Conservation (phyloP, 2,888 invertebrate species). For the Tigriopus californicus region DNA sequence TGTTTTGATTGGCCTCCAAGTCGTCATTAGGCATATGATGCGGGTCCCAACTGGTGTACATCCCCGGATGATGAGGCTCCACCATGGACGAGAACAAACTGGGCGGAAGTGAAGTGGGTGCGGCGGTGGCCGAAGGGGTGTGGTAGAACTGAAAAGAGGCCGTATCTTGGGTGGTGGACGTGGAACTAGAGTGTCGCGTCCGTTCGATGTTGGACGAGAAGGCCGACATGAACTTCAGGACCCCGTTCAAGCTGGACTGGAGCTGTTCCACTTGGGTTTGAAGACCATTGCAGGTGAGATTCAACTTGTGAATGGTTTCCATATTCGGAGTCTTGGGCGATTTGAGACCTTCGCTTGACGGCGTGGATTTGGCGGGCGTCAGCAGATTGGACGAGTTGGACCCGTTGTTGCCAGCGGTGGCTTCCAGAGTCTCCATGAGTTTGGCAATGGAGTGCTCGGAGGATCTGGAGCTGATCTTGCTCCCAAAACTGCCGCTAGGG, state of each 20-base stretch:
- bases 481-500: neutral
- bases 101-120: neutral
- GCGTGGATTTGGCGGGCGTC: neutral
- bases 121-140: neutral
- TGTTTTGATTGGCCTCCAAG: neutral
- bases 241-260: neutral
- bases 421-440: neutral
- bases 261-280: conserved; percentile 2
- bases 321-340: neutral
- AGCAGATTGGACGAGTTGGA: neutral
- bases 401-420: neutral
- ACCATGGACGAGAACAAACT: neutral
- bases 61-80: too few relatives aligned
- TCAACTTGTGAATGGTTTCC: neutral
- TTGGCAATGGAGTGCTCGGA: conserved; percentile 3
- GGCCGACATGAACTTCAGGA: neutral
- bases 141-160: neutral
- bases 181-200: neutral
- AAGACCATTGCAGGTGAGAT: neutral
- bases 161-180: neutral
- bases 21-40: neutral
- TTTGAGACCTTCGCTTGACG: neutral
- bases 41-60: neutral
- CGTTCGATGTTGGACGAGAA: neutral
- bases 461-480: neutral